phyloP scores from a whole-genome alignment of 1,140 invertebrate genomes.

The Phortica variegata region DNA sequence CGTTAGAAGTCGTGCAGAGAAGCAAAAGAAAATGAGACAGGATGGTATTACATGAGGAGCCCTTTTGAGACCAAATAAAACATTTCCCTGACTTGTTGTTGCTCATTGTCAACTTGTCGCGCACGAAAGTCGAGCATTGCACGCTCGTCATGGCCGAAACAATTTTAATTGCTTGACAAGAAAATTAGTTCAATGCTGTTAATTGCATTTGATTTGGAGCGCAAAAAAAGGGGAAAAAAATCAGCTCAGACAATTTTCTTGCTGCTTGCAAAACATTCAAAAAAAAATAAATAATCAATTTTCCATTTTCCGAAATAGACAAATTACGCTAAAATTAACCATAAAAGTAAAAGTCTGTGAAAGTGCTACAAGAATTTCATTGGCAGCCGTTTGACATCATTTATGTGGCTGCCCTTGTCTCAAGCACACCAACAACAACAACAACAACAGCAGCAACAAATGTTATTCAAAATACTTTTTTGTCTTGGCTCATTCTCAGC shows the following conservation, averaged over 20 bases:
- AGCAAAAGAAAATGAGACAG: too few species aligned
- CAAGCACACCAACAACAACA: too few species aligned
- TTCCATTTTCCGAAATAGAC: slow-evolving; percentile 24
- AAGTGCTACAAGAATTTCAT: too few species aligned
- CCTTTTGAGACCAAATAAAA: too few species aligned
- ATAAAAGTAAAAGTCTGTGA: too few species aligned
- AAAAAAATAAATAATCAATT: slow-evolving; percentile 17
- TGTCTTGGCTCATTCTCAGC: too few species aligned
- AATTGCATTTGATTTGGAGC: slow-evolving; percentile 52
- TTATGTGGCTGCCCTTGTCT: slow-evolving; percentile 39
- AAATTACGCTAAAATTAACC: slow-evolving; percentile 36
- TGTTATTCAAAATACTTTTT: too few species aligned
- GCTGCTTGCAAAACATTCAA: slow-evolving; percentile 12
- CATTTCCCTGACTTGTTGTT: slow-evolving; percentile 8
- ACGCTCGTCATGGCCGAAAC: slow-evolving; percentile 7
- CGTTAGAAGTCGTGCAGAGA: slow-evolving; percentile 2
- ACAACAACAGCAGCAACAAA: too few species aligned
- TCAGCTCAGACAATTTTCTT: slow-evolving; percentile 13
- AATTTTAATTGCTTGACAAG: slow-evolving; percentile 56
- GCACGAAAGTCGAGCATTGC: too few species aligned
- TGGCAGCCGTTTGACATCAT: slow-evolving; percentile 21
- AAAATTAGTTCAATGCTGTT: slow-evolving; percentile 56
- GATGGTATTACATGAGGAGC: too few species aligned
- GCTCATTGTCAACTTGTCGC: slow-evolving; percentile 3
- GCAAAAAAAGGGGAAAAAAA: slow-evolving; percentile 25